A percentile compares a stretch with the other conserved stretches of the same genome.
phyloP scores from a whole-genome alignment of 2,113 vertebrate species.

The Pardalotus punctatus region DNA sequence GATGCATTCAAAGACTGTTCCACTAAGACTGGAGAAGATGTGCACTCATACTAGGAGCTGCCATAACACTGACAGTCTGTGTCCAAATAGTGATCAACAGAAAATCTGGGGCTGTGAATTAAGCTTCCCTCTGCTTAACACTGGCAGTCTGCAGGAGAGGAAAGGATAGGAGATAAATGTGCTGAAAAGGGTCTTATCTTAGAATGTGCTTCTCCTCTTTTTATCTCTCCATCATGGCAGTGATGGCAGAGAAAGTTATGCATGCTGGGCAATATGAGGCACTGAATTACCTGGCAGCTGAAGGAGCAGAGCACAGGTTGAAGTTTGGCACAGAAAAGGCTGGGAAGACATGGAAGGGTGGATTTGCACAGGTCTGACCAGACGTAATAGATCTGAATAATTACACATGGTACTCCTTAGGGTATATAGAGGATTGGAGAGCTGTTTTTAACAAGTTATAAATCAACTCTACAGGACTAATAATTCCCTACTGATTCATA shows the following conservation, averaged over 20 bases:
- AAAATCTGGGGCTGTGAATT: neutral
- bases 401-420: fast-evolving
- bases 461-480: neutral
- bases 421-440: neutral
- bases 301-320: neutral
- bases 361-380: neutral
- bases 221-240: neutral
- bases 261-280: neutral
- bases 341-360: neutral
- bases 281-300: neutral
- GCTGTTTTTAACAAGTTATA: neutral
- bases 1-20: neutral
- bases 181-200: neutral
- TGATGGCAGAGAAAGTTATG: neutral
- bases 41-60: neutral
- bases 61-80: neutral
- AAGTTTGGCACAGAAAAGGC: neutral
- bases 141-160: neutral
- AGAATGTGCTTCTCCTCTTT: neutral
- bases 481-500: neutral
- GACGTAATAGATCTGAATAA: neutral
- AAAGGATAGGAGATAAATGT: neutral
- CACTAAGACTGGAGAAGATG: neutral
- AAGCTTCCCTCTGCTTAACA: neutral
- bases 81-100: neutral